Evolutionary conservation across 2,888 invertebrate species (phyloP), one percentile per base, ranked within the genome.

Genomic region (Lepeophtheirus nordmannii): DNA sequence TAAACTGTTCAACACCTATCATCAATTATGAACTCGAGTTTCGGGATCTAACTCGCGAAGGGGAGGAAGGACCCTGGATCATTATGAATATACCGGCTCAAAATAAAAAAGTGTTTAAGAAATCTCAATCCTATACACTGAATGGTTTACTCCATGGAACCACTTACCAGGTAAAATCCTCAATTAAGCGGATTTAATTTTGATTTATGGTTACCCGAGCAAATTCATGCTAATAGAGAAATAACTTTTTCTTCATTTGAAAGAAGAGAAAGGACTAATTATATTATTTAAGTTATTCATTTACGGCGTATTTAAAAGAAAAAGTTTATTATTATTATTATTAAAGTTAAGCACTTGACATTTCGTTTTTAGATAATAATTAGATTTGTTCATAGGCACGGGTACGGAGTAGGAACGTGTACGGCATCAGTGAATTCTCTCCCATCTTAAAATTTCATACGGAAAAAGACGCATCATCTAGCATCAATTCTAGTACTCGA

Each of bases 111-210:
- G 53, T 46, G n/a, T 46, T n/a, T 46, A 8, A 14, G 1, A 46
- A 46, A 17, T 14, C 53, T 46, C 53, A 46, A 17, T 46, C 53
- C 8, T 46, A 46, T 8, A 30, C 53, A 17, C 53, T 46, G 53
- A 46, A 46, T 46, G 53, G 53, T n/a, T 46, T 46, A 46, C 53
- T 46, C 53, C 53, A 46, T 46, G 53, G 53, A 14, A 46, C 53
- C 8, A 46, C 53, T 14, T 46, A 46, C 8, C 53, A 46, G 8
- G 53, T 46, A 46, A n/a, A 30, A 30, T 30, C 30, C 30, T 30
- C 30, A 30, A 2, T 30, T 30, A 7, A 30, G 30, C 30, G 30
- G 2, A 30, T 30, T 30, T 30, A 30, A 30, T 30, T 30, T 30
- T 30, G 30, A 30, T 30, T 30, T 30, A 30, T 30, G 30, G 2